Evolutionary conservation across 2,888 invertebrate genomes (phyloP), one percentile per base, ranked within the genome.

Genomic region (Orchesellides sinensis): DNA sequence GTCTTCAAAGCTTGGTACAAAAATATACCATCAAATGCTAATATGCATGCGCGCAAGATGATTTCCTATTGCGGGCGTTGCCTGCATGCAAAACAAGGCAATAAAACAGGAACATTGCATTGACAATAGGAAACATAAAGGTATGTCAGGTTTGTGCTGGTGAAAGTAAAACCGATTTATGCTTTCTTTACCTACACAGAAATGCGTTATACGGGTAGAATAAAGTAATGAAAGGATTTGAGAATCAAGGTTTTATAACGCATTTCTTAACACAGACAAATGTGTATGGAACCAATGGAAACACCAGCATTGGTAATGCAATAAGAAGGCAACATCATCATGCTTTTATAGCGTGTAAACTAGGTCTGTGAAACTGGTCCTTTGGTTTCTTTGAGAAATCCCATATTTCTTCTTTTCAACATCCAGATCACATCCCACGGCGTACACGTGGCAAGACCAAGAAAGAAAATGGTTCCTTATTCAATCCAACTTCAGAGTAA

Each of bases 381-480:
- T n/a, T n/a, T n/a, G n/a, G 5, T 35, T 21, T 3, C 12, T 59
- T 59, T 59, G 32, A 59, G 32, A 59, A 59, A 59, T 32, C n/a
- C 40, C n/a, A 59, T 59, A n/a, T 29, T 32, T 59, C 19, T 29
- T 29, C 27, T 49, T 63, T 66, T 73, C 54, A 45, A 54, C 40
- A 74, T 61, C 68, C 81, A 59, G 61, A 81, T 73, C 81, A 81
- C 81, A 81, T 81, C 68, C 73, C 35, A 59, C 47, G 74, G 61
- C 68, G 59, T 82, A 29, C 82, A 82, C 77, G 82, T 77, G 82
- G 75, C 75, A 70, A 61, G 52, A 72, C 32, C 56, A 68, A 25
- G 47, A 70, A 23, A 17, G 32, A 66, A 63, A 66, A 52, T 19
- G 21, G 27, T 70, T 52, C 40, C 17, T 40, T 59, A 25, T 45